A percentile compares a stretch with the other conserved stretches of the same genome.
Conservation (phyloP, 2,888 invertebrate genomes). For the Scaptomyza tumidula region DNA sequence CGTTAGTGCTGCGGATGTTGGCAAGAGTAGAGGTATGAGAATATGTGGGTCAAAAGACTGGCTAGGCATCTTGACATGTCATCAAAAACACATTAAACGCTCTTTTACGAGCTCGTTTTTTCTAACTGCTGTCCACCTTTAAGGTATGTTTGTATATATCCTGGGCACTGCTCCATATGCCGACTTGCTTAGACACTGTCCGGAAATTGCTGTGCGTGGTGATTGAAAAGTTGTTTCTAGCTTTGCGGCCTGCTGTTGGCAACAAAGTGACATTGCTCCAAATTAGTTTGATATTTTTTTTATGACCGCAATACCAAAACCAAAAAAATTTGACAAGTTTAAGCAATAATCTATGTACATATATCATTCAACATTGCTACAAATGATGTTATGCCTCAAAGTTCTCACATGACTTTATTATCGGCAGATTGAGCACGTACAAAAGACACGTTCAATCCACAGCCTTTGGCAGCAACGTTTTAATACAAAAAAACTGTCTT, state of each 20-base stretch:
- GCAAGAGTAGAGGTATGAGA: neutral
- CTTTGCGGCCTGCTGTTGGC: constrained; percentile 33
- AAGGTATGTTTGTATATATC: constrained; percentile 22
- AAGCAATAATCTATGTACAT: constrained; percentile 37
- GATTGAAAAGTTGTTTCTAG: constrained; percentile 59
- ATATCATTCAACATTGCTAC: constrained; percentile 18
- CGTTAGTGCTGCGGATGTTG: constrained; percentile 35
- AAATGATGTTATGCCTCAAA: constrained; percentile 5
- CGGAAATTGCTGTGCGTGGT: constrained; percentile 68
- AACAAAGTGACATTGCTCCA: constrained; percentile 55
- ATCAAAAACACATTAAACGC: constrained; percentile 80
- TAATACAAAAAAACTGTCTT: constrained; percentile 44
- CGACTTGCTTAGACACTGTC: constrained; percentile 33
- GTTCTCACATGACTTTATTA: constrained; percentile 8
- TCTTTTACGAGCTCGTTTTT: constrained; percentile 75
- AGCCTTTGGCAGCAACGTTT: constrained; percentile 28
- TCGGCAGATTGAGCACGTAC: constrained; percentile 34
- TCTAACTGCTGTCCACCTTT: constrained; percentile 76
- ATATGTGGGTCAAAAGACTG: constrained; percentile 18
- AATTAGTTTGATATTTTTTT: constrained; percentile 66
- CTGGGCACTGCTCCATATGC: constrained; percentile 22
- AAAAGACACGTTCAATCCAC: constrained; percentile 30
- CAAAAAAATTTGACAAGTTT: constrained; percentile 58
- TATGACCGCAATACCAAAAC: constrained; percentile 32
- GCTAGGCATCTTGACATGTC: constrained; percentile 71